phyloP scores from a whole-genome alignment of 2,888 invertebrate genomes.

The Saturnia pavonia region DNA sequence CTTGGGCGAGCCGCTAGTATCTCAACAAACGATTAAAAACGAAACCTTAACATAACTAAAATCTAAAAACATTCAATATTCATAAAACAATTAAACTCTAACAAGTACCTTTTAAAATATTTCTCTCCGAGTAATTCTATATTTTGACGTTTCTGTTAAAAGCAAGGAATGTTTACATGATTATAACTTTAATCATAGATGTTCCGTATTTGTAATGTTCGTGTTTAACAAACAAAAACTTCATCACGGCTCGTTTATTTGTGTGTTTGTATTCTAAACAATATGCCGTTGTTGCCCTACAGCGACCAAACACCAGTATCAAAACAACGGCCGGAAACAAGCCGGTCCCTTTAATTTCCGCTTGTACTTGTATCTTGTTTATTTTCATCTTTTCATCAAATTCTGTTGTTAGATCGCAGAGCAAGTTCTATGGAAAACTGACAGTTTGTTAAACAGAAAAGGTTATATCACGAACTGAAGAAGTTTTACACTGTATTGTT shows the following conservation, averaged over 20 bases:
- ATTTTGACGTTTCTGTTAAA: neutral
- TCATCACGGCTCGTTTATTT: constrained; percentile 7
- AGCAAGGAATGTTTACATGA: neutral
- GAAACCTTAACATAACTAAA: too few relatives aligned
- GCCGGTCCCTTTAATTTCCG: constrained; percentile 67
- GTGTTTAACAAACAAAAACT: constrained; percentile 10
- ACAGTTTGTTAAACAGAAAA: constrained; percentile 4
- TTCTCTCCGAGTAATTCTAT: too few relatives aligned
- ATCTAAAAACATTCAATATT: too few relatives aligned
- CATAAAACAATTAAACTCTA: too few relatives aligned
- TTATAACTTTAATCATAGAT: neutral
- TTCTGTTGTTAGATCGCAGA: constrained; percentile 36
- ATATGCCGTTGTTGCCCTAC: neutral
- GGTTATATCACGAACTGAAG: neutral
- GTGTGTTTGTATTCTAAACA: constrained; percentile 11
- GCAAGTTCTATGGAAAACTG: constrained; percentile 31
- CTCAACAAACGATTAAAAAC: too few relatives aligned
- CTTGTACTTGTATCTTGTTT: constrained; percentile 59
- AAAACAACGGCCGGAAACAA: constrained; percentile 46
- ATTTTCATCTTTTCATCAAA: constrained; percentile 55
- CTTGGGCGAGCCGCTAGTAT: too few relatives aligned
- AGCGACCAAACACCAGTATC: constrained; percentile 26
- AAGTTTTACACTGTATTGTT: neutral
- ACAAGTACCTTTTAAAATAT: too few relatives aligned
- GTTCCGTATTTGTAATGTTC: neutral